These are phyloP conservation scores for Thalassoma bifasciatum DNA, from an alignment of 2,113 vertebrate species.

Conservation along the genomic window DNA sequence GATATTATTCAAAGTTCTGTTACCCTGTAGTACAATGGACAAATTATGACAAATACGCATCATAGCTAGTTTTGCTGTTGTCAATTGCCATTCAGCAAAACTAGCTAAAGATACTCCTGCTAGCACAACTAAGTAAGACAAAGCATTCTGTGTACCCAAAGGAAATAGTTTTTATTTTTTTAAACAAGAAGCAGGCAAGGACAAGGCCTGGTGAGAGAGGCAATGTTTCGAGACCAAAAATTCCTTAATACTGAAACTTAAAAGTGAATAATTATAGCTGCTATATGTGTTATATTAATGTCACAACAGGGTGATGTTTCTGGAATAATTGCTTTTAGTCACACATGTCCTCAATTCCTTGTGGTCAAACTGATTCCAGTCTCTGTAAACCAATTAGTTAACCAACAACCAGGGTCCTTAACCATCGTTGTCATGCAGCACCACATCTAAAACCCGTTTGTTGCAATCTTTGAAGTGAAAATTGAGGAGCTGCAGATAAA, in stretches of 20 bases:
- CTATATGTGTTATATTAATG: too few species aligned
- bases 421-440: too few species aligned
- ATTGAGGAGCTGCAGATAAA: background rate
- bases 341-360: background rate
- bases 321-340: too few species aligned
- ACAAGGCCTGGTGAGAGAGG: too few species aligned
- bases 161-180: background rate
- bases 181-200: too few species aligned
- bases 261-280: too few species aligned
- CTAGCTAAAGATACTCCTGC: background rate
- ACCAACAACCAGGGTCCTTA: background rate
- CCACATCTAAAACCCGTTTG: background rate
- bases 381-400: constrained; percentile 7
- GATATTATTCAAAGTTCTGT: background rate
- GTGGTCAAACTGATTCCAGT: background rate
- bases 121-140: background rate
- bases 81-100: background rate
- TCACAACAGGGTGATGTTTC: too few species aligned
- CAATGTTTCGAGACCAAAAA: too few species aligned
- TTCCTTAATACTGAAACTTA: too few species aligned
- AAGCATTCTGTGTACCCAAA: background rate
- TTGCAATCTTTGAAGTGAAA: background rate
- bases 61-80: background rate
- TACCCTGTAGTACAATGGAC: too few species aligned
- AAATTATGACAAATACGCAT: too few species aligned